Conservation (phyloP, 1,140 invertebrate genomes). For the Parasteatoda tepidariorum region DNA sequence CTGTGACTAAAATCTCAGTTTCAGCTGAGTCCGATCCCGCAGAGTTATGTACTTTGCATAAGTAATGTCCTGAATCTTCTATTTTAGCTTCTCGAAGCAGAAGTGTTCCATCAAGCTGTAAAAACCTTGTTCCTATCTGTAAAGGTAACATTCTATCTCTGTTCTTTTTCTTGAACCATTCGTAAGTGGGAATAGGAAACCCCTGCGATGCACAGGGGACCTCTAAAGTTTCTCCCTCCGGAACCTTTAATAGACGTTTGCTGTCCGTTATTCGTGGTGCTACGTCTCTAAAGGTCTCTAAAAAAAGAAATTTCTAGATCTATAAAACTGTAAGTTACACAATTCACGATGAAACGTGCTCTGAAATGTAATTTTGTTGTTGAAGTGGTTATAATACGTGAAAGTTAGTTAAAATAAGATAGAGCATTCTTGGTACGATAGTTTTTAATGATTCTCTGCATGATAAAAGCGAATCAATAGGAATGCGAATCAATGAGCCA, state of each 20-base stretch:
- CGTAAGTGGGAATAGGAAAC: constrained; percentile 63
- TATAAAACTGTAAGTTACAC: no score
- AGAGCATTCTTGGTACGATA: no score
- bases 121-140: constrained; percentile 62
- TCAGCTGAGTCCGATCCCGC: constrained; percentile 62
- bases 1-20: constrained; percentile 64
- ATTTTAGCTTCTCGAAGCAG: constrained; percentile 58
- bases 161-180: constrained; percentile 62
- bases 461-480: no score
- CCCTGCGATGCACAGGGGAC: constrained; percentile 69
- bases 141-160: constrained; percentile 9
- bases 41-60: constrained; percentile 64
- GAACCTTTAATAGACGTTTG: constrained; percentile 62
- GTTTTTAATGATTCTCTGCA: no score
- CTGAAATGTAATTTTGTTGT: no score
- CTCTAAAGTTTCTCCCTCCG: constrained; percentile 65
- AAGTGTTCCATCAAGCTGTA: constrained; percentile 64
- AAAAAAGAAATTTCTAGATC: constrained; percentile 5
- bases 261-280: constrained; percentile 62
- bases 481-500: no score
- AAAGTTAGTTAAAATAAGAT: no score
- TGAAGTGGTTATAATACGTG: no score
- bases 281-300: constrained; percentile 13
- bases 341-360: no score
- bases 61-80: constrained; percentile 62